These are phyloP conservation scores for Arctopsyche grandis DNA, from an alignment of 1,140 invertebrate species.

Conservation along the genomic window DNA sequence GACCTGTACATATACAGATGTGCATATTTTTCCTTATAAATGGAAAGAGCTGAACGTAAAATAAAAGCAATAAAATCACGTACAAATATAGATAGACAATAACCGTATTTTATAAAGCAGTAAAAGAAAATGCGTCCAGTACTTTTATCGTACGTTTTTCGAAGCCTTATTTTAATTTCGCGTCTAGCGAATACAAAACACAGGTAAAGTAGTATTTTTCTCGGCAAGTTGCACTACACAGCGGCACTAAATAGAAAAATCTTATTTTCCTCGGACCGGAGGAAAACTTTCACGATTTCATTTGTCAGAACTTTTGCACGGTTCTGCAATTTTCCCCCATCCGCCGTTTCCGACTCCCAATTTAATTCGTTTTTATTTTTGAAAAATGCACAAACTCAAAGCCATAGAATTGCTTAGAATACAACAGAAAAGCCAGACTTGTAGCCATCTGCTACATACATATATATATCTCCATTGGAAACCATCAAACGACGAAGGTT, in stretches of 20 bases:
- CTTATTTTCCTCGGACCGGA: conserved; percentile 17
- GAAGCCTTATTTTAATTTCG: conserved; percentile 1
- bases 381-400: too few relatives aligned
- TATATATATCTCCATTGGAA: neutral
- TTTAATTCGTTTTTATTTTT: too few relatives aligned
- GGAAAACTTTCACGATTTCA: conserved; percentile 16
- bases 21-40: too few relatives aligned
- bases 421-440: too few relatives aligned
- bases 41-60: too few relatives aligned
- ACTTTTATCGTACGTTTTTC: too few relatives aligned
- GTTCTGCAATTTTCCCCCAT: conserved; percentile 13
- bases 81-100: too few relatives aligned
- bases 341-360: neutral
- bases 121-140: too few relatives aligned
- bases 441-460: neutral
- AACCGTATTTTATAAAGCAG: too few relatives aligned
- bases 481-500: neutral
- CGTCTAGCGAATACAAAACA: neutral
- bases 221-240: neutral
- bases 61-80: too few relatives aligned
- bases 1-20: too few relatives aligned
- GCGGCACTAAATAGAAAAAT: conserved; percentile 35
- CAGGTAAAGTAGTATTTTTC: neutral
- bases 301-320: conserved; percentile 25
- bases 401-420: too few relatives aligned